These are phyloP conservation scores for Cordilura impudica DNA, from an alignment of 2,888 invertebrate species.

Conservation along the genomic window DNA sequence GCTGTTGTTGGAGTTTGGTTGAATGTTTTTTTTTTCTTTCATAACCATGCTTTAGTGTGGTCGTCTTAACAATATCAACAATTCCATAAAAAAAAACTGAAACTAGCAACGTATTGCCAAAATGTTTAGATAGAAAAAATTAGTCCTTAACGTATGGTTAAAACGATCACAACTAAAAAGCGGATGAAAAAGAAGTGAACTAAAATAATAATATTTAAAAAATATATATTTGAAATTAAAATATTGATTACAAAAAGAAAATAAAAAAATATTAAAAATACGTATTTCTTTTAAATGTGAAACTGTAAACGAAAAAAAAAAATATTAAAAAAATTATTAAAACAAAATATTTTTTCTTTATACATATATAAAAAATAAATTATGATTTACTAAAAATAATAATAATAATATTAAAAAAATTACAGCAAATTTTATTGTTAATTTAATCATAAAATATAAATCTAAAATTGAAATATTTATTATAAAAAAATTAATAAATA, in stretches of 20 bases:
- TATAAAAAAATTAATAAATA: no score
- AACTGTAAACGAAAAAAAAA: not conserved
- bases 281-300: not conserved
- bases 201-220: not conserved
- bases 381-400: not conserved
- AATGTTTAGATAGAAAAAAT: conserved; percentile 3
- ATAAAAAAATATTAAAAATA: not conserved
- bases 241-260: no score
- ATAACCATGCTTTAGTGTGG: not conserved
- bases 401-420: conserved; percentile 3
- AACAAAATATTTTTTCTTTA: conserved; percentile 4
- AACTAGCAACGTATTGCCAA: conserved; percentile 11
- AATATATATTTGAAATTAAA: not conserved
- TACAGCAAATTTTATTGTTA: not conserved
- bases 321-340: not conserved
- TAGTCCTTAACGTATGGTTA: conserved; percentile 45
- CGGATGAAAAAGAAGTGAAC: conserved; percentile 19
- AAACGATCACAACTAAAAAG: conserved; percentile 47
- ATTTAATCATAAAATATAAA: no score
- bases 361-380: not conserved
- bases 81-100: not conserved
- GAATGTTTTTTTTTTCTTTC: not conserved
- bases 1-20: not conserved
- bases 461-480: no score
- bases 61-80: conserved; percentile 25